Evolutionary conservation across 2,797 vertebrate species (phyloP).

Genomic region (Morus bassanus): DNA sequence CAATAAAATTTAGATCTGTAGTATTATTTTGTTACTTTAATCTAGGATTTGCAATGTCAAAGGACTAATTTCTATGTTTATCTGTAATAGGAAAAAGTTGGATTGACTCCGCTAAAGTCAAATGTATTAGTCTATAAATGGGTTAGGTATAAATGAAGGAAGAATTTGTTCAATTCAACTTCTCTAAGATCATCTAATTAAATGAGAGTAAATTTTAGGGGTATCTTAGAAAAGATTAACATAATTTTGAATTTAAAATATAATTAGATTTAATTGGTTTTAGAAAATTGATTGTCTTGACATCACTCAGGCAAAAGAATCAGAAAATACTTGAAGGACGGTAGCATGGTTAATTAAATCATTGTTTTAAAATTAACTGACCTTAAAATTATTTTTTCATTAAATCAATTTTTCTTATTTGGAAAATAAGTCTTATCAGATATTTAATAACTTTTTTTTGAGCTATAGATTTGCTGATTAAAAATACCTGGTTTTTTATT

Average conservation of each 20-base stretch:
- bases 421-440: background rate
- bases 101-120: background rate
- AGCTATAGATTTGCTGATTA: background rate
- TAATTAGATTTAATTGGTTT: background rate
- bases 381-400: background rate
- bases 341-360: background rate
- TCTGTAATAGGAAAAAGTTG: background rate
- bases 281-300: background rate
- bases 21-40: background rate
- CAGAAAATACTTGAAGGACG: background rate
- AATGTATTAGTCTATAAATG: background rate
- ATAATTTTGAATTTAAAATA: background rate
- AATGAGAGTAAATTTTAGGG: background rate
- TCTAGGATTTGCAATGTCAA: background rate
- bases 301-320: background rate
- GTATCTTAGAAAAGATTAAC: background rate
- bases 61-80: background rate
- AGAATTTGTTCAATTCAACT: background rate
- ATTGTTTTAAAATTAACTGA: background rate
- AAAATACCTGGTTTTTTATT: background rate
- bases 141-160: background rate
- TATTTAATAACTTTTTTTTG: background rate
- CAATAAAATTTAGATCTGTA: background rate
- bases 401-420: background rate
- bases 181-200: background rate